Percentiles rank a stretch among this genome's conserved stretches.
Conservation (phyloP, 2,113 vertebrate genomes). For the Mus pahari region DNA sequence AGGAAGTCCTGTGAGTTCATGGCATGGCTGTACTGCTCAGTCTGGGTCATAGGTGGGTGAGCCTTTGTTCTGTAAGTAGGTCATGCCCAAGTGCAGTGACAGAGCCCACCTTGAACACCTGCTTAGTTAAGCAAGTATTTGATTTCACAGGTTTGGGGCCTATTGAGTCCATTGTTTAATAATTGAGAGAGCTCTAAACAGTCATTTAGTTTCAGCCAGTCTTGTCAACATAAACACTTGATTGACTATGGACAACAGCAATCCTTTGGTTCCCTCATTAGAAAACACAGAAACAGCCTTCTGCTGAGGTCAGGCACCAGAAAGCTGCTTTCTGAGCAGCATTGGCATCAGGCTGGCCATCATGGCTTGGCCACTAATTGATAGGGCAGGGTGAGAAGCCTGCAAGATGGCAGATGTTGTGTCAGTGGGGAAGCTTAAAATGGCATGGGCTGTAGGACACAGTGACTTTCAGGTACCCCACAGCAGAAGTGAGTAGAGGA, state of each 20-base stretch:
- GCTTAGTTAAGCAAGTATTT: neutral
- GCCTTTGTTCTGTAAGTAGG: neutral
- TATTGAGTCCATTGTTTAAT: neutral
- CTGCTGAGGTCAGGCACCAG: slow-evolving; percentile 3
- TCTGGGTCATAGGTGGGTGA: slow-evolving; percentile 26
- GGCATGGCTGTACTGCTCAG: neutral
- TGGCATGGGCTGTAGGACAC: neutral
- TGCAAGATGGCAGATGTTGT: rapidly evolving
- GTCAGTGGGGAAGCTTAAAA: slow-evolving; percentile 9
- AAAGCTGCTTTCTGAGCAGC: neutral
- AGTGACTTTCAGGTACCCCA: neutral
- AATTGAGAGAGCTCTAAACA: neutral
- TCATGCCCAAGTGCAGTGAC: neutral
- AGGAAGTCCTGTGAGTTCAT: neutral
- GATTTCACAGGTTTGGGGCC: neutral
- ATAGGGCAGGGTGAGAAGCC: neutral
- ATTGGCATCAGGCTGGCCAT: neutral
- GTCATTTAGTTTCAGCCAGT: neutral
- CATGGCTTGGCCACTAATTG: neutral
- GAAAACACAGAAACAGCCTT: slow-evolving; percentile 33
- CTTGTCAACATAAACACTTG: neutral
- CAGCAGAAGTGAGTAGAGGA: neutral
- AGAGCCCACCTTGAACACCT: neutral
- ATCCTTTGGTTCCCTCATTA: neutral
- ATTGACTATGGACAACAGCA: neutral